phyloP scores from a whole-genome alignment of 2,888 invertebrate species.

The Apamea epomidion region DNA sequence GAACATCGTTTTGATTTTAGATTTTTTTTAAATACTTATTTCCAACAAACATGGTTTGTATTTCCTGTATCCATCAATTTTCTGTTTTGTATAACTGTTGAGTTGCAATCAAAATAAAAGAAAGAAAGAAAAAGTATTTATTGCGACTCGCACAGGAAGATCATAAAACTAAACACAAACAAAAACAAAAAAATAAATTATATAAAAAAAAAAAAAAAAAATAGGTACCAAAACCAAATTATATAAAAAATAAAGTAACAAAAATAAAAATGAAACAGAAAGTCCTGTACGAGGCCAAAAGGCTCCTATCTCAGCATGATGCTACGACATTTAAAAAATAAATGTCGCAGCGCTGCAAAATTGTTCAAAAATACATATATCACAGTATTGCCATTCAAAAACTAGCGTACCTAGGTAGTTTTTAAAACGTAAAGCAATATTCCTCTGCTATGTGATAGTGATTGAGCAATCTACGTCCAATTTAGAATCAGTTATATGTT shows the following conservation, averaged over 20 bases:
- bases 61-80: conserved; percentile 27
- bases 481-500: not conserved
- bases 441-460: not conserved
- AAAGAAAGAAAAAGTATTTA: no score
- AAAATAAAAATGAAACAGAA: no score
- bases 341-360: no score
- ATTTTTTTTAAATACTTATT: conserved; percentile 6
- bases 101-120: conserved; percentile 11
- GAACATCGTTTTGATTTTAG: conserved; percentile 10
- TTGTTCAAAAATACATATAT: conserved; percentile 17
- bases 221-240: no score
- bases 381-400: not conserved
- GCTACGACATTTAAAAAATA: no score
- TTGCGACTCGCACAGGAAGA: no score
- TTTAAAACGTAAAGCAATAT: not conserved
- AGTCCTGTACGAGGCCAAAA: no score
- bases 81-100: not conserved
- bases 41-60: not conserved
- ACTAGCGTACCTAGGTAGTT: not conserved
- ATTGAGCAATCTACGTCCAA: not conserved
- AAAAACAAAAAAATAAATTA: no score
- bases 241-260: no score
- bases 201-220: no score
- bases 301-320: no score
- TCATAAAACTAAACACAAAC: no score